Conservation (phyloP, 2,797 vertebrate species). For the Sebastes trivittatus region DNA sequence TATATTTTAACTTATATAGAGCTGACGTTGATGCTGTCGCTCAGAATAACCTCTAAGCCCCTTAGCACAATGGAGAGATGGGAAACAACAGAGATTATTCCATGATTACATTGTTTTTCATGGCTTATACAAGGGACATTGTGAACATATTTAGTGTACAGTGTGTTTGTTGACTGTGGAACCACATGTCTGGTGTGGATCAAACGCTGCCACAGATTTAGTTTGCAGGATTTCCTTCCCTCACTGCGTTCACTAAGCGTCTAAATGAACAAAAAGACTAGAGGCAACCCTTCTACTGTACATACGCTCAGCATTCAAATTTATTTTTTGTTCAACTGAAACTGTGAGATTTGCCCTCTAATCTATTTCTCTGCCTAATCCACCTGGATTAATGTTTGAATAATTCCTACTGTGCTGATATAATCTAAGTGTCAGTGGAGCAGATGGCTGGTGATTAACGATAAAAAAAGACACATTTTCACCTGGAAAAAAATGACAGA, state of each 20-base stretch:
- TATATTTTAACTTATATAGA: background rate
- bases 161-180: background rate
- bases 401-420: slow-evolving; percentile 67
- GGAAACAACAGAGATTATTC: slow-evolving; percentile 53
- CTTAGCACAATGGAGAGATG: background rate
- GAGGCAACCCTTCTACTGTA: background rate
- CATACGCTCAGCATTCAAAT: background rate
- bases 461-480: slow-evolving; percentile 17
- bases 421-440: slow-evolving; percentile 70
- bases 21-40: background rate
- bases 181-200: background rate
- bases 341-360: slow-evolving; percentile 59
- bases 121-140: background rate
- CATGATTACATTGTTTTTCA: slow-evolving; percentile 12
- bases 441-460: slow-evolving; percentile 66
- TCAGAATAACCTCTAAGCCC: slow-evolving; percentile 34
- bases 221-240: background rate
- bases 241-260: background rate
- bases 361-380: slow-evolving; percentile 74
- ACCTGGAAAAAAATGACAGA: background rate
- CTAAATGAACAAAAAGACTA: background rate
- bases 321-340: slow-evolving; percentile 1
- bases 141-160: background rate
- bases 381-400: slow-evolving; percentile 72
- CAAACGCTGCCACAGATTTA: background rate